Percentiles rank a stretch among this genome's conserved stretches.
Conservation (phyloP, 1,140 invertebrate genomes). For the Diabrotica undecimpunctata region DNA sequence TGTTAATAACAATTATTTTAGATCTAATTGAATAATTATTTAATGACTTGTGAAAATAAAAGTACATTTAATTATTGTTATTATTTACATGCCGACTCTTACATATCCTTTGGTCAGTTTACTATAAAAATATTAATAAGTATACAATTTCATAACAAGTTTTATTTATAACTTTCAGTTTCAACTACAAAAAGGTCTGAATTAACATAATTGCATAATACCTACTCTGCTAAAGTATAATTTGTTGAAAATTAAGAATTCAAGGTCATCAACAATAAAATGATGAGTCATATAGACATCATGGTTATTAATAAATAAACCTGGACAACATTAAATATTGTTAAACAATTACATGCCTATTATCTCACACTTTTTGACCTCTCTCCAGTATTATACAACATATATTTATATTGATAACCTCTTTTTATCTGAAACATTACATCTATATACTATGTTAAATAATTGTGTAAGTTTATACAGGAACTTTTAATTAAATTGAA, state of each 20-base stretch:
- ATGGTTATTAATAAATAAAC: slow-evolving; percentile 24
- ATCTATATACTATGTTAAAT: background rate
- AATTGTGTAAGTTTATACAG: background rate
- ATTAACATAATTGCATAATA: slow-evolving; percentile 17
- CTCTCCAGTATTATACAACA: background rate
- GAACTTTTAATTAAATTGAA: too few relatives aligned
- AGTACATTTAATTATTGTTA: too few relatives aligned
- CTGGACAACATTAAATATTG: slow-evolving; percentile 4
- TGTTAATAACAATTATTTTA: too few relatives aligned
- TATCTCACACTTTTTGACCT: slow-evolving; percentile 10
- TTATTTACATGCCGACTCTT: too few relatives aligned
- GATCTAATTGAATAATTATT: too few relatives aligned
- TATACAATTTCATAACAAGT: too few relatives aligned
- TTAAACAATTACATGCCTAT: slow-evolving; percentile 8
- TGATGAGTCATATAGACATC: slow-evolving; percentile 25
- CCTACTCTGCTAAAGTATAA: slow-evolving; percentile 3
- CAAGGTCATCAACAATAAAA: slow-evolving; percentile 22
- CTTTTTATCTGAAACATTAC: background rate
- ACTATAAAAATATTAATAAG: too few relatives aligned
- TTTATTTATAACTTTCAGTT: slow-evolving; percentile 6
- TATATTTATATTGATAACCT: slow-evolving; percentile 4
- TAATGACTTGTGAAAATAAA: too few relatives aligned
- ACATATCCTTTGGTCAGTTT: too few relatives aligned
- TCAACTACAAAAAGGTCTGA: background rate
- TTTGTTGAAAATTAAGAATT: slow-evolving; percentile 15